These are phyloP conservation scores for Priocnemis perturbator DNA, from an alignment of 2,888 invertebrate genomes.

Conservation along the genomic window DNA sequence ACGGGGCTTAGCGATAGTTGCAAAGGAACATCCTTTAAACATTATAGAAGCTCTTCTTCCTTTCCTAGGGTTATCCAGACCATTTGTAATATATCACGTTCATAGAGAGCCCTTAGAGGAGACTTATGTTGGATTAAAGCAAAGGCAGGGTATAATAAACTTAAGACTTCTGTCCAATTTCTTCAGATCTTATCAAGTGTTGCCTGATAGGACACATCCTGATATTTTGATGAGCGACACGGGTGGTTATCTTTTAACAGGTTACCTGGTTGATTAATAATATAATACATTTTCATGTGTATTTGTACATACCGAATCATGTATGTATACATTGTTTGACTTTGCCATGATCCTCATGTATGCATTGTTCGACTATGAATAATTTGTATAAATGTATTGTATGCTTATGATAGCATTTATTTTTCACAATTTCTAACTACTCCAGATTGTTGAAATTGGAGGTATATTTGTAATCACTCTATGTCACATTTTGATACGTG, in stretches of 20 bases:
- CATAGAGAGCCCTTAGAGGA: constrained; percentile 91
- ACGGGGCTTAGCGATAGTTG: constrained; percentile 86
- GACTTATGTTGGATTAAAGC: constrained; percentile 87
- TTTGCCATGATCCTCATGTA: not conserved
- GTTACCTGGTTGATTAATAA: constrained; percentile 72
- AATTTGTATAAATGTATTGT: constrained; percentile 9
- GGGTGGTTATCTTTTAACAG: constrained; percentile 93
- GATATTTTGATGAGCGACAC: constrained; percentile 92
- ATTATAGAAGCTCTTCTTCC: constrained; percentile 85
- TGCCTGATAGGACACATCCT: constrained; percentile 95
- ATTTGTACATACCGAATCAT: not conserved
- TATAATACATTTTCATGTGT: constrained; percentile 11
- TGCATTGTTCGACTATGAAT: not conserved
- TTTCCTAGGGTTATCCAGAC: constrained; percentile 88
- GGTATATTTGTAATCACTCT: not conserved
- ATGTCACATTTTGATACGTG: too few relatives aligned
- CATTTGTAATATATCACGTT: constrained; percentile 89
- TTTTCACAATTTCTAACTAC: not conserved
- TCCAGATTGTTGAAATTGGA: not conserved
- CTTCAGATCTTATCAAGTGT: constrained; percentile 92
- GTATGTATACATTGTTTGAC: not conserved
- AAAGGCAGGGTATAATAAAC: constrained; percentile 83
- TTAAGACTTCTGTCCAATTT: constrained; percentile 90
- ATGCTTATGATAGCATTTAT: not conserved
- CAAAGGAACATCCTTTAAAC: constrained; percentile 90